These are phyloP conservation scores for Epinotia demarniana DNA, from an alignment of 2,888 invertebrate species.

Conservation along the genomic window DNA sequence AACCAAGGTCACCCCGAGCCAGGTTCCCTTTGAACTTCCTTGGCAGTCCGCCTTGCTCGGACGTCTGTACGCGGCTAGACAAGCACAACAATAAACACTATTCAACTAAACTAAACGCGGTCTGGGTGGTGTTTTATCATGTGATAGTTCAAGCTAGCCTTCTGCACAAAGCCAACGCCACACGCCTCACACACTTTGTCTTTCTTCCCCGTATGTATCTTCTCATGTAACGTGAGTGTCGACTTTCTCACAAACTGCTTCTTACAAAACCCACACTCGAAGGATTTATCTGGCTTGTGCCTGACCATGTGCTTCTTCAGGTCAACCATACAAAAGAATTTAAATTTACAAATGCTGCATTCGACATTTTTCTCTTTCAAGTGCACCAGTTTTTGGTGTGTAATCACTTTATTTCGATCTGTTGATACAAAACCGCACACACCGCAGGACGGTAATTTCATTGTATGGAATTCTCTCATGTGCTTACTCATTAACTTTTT, in stretches of 20 bases:
- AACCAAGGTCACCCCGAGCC: too few species aligned
- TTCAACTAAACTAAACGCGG: constrained; percentile 54
- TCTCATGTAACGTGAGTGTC: constrained; percentile 65
- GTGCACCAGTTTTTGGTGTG: constrained; percentile 17
- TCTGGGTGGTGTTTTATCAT: constrained; percentile 76
- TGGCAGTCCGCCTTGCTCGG: too few species aligned
- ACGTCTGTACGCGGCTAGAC: too few species aligned
- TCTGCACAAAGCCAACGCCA: constrained; percentile 75
- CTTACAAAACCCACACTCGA: constrained; percentile 56
- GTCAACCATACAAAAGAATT: background rate
- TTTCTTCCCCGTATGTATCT: constrained; percentile 73
- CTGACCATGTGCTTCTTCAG: constrained; percentile 46
- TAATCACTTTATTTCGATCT: background rate
- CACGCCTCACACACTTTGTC: constrained; percentile 69
- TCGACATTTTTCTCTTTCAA: constrained; percentile 25
- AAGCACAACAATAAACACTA: too few species aligned
- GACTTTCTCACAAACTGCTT: constrained; percentile 54
- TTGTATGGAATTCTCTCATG: background rate
- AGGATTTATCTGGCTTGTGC: constrained; percentile 53
- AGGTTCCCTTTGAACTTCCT: too few species aligned
- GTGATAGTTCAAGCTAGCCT: constrained; percentile 75
- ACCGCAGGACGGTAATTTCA: background rate
- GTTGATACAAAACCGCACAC: background rate
- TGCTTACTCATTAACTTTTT: background rate
- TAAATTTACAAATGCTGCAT: constrained; percentile 18